Conservation (phyloP, 2,888 invertebrate species). For the Nysson spinosus region DNA sequence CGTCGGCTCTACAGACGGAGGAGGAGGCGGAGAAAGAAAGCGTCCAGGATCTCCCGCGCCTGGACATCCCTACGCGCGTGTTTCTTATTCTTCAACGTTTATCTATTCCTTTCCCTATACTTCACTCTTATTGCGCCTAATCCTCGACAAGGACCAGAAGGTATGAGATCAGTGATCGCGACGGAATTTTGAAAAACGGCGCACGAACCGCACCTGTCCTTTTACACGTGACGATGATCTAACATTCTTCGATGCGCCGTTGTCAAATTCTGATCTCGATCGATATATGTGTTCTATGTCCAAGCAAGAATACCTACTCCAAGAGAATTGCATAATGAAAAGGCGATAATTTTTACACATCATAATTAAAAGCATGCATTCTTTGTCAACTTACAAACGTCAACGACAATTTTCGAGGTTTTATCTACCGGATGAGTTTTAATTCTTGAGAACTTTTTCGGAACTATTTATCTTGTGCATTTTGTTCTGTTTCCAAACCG, state of each 20-base stretch:
- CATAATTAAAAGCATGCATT: neutral
- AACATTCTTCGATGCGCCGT: neutral
- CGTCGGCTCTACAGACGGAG: slow-evolving; percentile 11
- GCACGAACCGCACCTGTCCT: neutral
- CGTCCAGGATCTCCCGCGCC: slow-evolving; percentile 23
- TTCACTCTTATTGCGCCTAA: slow-evolving; percentile 31
- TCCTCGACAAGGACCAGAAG: slow-evolving; percentile 32
- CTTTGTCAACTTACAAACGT: too few relatives aligned
- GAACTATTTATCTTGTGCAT: too few relatives aligned
- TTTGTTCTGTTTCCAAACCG: too few relatives aligned
- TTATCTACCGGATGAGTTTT: too few relatives aligned
- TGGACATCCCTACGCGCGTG: slow-evolving; percentile 15
- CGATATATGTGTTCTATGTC: slow-evolving; percentile 3
- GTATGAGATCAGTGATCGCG: slow-evolving; percentile 21
- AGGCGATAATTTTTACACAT: slow-evolving; percentile 12
- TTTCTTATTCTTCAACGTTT: slow-evolving; percentile 22
- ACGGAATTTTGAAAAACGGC: slow-evolving; percentile 5
- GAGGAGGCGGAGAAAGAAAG: slow-evolving; percentile 19
- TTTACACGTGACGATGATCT: neutral
- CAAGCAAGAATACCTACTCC: neutral
- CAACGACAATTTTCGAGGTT: too few relatives aligned
- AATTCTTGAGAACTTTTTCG: too few relatives aligned
- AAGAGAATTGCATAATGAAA: slow-evolving; percentile 17
- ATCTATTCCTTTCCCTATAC: slow-evolving; percentile 15
- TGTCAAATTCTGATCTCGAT: slow-evolving; percentile 14